Conservation (phyloP, 2,888 invertebrate species). For the Sinodicranocentrus sp. region DNA sequence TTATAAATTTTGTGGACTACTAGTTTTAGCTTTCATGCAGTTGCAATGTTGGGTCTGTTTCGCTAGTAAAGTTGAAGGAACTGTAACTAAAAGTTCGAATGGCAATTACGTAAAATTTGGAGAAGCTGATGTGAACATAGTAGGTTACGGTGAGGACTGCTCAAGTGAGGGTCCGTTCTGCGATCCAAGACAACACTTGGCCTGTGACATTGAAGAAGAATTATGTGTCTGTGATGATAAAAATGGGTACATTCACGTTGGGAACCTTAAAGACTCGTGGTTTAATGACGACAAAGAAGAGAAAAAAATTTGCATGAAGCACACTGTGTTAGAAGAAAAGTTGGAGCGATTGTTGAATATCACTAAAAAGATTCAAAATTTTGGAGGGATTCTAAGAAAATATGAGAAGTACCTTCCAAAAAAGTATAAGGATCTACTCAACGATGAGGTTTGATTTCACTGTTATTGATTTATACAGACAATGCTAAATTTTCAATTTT, state of each 20-base stretch:
- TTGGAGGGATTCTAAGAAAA: constrained; percentile 31
- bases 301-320: constrained; percentile 45
- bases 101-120: too few species aligned
- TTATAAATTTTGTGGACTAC: too few species aligned
- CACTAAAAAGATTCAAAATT: constrained; percentile 41
- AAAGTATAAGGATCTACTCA: constrained; percentile 41
- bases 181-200: constrained; percentile 4
- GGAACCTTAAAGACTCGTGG: background rate
- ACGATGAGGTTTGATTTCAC: constrained; percentile 45
- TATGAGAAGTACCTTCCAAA: constrained; percentile 47
- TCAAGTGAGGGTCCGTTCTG: constrained; percentile 17
- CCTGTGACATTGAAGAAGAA: constrained; percentile 8
- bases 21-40: too few species aligned
- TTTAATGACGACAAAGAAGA: background rate
- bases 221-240: constrained; percentile 13
- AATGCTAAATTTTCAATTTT: too few species aligned
- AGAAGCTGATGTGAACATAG: too few species aligned
- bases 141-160: constrained; percentile 19
- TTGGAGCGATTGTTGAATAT: constrained; percentile 32
- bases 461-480: too few species aligned
- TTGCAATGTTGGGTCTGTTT: too few species aligned
- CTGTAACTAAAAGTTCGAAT: too few species aligned
- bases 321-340: constrained; percentile 27
- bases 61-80: too few species aligned
- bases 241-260: constrained; percentile 3